Base-by-base conservation (phyloP, 2,888 invertebrate genomes). In the Emmelina monodactyla region DNA sequence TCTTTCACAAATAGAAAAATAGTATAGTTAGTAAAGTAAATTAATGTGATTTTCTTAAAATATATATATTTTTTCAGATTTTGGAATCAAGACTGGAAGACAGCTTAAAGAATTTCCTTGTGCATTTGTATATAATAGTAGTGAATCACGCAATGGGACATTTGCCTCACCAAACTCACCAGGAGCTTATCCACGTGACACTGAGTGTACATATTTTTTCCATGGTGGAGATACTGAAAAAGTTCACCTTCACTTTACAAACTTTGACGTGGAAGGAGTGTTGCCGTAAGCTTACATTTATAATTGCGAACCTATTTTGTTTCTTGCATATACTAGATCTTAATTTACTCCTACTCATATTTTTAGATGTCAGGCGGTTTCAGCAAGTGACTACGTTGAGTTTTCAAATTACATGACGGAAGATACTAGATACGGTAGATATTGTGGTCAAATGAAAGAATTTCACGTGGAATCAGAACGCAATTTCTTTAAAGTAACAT, bases 381-480 rank as follows among this genome's bases (percentile, higher is more conserved):
- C 95, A 2, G 92, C 94, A 29, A 97, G 96, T 58, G 98, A 98
- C 71, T 97, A 91, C 70, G 92, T 98, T 34, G 94, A 97, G 66
- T 95, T 98, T 73, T 96, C 96, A 31, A 98, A 97, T 80, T 94
- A 90, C 62, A 87, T 92, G 83, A 87, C 91, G 42, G 86, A 89
- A 48, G 97, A 98, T 75, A 85, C 92, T 55, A 94, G 94, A 66
- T 93, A 91, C 68, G 85, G 88, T 32, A 85, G 93, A 55, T 89
- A 92, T 63, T 98, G 97, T 64, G 97, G 97, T 5, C 88, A 88
- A 52, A 82, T 88, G 64, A 86, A 86, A 53, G 89, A 89, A 53
- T 91, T 92, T 60, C 87, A 88, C 55, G 85, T 93, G 28, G 88
- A 88, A 50, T 96, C 96, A 3, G 95, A 97, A 58, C 85, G 91